phyloP scores from a whole-genome alignment of 2,797 vertebrate species.

The Streptopelia turtur region DNA sequence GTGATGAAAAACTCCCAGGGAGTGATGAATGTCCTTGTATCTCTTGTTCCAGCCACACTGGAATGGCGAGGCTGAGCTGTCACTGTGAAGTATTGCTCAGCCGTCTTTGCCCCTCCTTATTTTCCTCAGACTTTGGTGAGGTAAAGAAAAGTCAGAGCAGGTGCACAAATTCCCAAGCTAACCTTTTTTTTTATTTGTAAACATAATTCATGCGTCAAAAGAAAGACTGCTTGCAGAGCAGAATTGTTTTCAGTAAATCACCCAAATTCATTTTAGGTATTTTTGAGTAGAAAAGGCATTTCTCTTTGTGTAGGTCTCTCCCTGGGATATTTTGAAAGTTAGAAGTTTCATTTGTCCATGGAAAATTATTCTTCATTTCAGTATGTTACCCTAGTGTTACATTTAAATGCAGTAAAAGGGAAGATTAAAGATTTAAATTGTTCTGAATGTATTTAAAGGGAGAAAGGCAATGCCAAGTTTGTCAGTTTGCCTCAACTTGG shows the following conservation, averaged over 20 bases:
- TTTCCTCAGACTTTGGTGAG: not conserved
- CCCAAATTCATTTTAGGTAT: not conserved
- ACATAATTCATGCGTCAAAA: not conserved
- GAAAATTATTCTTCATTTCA: not conserved
- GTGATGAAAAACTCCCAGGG: not conserved
- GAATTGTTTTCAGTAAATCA: conserved; percentile 4
- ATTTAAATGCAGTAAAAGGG: not conserved
- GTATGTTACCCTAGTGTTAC: not conserved
- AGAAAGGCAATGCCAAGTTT: not conserved
- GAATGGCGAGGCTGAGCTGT: conserved; percentile 21
- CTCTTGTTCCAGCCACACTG: not conserved
- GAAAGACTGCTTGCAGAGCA: not conserved
- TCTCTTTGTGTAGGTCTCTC: not conserved
- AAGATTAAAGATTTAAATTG: not conserved
- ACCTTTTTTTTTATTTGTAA: not conserved
- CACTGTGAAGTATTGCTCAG: not conserved
- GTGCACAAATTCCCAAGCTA: not conserved
- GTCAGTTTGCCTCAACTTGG: not conserved
- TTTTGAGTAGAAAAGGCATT: not conserved
- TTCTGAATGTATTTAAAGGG: not conserved
- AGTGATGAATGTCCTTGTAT: not conserved
- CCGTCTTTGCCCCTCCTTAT: not conserved
- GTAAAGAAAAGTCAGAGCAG: not conserved
- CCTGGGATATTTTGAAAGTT: not conserved
- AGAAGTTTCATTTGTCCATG: not conserved